Percentiles rank a stretch among this genome's conserved stretches.
Conservation (phyloP, 1,140 invertebrate genomes). For the Pectinophora gossypiella region DNA sequence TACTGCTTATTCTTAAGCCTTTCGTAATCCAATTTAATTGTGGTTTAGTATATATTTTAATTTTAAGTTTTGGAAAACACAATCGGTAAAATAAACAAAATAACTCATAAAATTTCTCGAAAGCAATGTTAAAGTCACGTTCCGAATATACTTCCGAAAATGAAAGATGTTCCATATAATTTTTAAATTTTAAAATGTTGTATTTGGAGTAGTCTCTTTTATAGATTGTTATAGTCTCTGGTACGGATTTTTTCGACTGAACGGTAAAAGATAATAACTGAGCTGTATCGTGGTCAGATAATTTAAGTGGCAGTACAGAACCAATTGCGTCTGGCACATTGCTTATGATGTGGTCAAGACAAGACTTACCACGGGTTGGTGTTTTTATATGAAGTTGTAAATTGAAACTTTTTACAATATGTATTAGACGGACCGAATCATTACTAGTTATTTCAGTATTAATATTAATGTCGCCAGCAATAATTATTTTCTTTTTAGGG, state of each 20-base stretch:
- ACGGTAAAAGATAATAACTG: background rate
- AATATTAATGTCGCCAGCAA: background rate
- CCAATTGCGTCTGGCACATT: background rate
- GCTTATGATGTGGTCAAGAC: background rate
- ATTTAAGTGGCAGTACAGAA: background rate
- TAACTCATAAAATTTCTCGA: background rate
- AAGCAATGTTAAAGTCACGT: background rate
- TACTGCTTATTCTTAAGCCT: background rate
- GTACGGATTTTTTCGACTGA: background rate
- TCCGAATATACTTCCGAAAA: background rate
- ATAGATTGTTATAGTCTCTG: background rate
- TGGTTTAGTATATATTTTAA: background rate
- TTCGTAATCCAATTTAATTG: background rate
- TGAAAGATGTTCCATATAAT: background rate
- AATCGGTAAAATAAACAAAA: background rate
- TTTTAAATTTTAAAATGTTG: background rate
- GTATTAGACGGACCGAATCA: background rate
- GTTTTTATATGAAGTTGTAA: background rate
- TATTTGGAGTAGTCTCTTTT: background rate
- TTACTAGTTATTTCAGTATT: background rate
- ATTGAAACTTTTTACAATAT: background rate
- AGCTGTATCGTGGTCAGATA: background rate
- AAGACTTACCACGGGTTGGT: background rate
- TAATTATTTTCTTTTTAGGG: background rate
- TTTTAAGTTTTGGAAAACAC: background rate